Percentiles rank a stretch among this genome's conserved stretches.
Evolutionary conservation across 1,140 invertebrate species (phyloP).

Genomic region (Hyphantria cunea): DNA sequence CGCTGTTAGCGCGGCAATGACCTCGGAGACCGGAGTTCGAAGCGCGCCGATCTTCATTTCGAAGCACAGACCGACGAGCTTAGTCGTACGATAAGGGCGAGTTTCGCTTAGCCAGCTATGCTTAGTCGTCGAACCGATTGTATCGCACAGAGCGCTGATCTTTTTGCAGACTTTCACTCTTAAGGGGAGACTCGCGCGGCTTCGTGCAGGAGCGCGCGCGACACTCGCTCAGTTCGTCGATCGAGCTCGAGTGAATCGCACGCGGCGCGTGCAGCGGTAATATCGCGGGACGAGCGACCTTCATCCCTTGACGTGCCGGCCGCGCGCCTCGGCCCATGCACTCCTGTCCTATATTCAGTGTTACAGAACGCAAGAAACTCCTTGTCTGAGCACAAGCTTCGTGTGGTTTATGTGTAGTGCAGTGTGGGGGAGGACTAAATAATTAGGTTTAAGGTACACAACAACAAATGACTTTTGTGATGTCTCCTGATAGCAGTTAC

Average conservation of each 20-base stretch:
- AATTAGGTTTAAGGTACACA: constrained; percentile 55
- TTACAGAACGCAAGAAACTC: constrained; percentile 52
- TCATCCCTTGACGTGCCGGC: constrained; percentile 70
- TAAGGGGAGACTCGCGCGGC: constrained; percentile 67
- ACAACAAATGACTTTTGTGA: constrained; percentile 70
- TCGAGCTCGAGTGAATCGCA: constrained; percentile 76
- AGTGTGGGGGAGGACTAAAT: constrained; percentile 63
- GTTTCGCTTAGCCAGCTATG: constrained; percentile 57
- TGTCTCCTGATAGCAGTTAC: constrained; percentile 81
- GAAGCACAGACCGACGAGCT: constrained; percentile 66
- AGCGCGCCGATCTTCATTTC: constrained; percentile 77
- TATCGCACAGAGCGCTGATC: constrained; percentile 74
- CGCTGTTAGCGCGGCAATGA: constrained; percentile 78
- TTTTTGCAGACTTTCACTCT: constrained; percentile 83
- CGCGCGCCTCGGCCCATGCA: constrained; percentile 61
- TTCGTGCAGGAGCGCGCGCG: constrained; percentile 69
- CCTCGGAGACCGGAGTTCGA: constrained; percentile 81
- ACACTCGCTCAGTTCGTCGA: constrained; percentile 73
- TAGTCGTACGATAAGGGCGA: constrained; percentile 60
- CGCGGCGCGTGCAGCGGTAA: constrained; percentile 65
- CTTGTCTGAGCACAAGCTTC: constrained; percentile 53
- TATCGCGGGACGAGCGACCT: constrained; percentile 68
- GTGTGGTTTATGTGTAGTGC: constrained; percentile 74
- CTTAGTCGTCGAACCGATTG: constrained; percentile 65
- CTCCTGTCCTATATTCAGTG: constrained; percentile 66